Evolutionary conservation across 1,140 invertebrate species (phyloP).

Genomic region (Ectropis grisescens): DNA sequence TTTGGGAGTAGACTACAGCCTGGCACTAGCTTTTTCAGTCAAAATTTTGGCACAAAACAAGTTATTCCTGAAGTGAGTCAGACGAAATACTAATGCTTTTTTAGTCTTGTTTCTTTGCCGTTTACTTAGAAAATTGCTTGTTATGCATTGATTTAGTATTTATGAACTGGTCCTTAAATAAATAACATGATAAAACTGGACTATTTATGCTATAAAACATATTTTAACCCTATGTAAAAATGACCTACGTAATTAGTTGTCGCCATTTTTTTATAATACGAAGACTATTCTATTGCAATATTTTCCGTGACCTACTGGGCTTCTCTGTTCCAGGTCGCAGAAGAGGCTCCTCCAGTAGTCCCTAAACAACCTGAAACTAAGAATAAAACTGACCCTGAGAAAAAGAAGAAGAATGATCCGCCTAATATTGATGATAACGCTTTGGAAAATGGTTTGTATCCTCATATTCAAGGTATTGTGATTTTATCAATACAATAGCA

Average conservation of each 20-base stretch:
- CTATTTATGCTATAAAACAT: too few species aligned
- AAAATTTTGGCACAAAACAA: conserved; percentile 31
- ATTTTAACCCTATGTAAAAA: too few species aligned
- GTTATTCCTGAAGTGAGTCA: conserved; percentile 42
- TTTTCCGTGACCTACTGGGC: conserved; percentile 6
- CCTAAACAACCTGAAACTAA: conserved; percentile 19
- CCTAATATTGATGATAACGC: conserved; percentile 26
- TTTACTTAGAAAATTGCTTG: too few species aligned
- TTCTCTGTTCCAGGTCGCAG: conserved; percentile 28
- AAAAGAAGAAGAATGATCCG: conserved; percentile 35
- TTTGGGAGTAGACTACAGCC: conserved; percentile 54
- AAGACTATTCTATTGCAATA: conserved; percentile 1
- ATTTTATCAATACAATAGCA: too few species aligned
- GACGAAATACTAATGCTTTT: conserved; percentile 7
- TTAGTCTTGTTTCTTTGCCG: conserved; percentile 1
- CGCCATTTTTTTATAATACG: conserved; percentile 28
- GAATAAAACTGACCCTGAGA: conserved; percentile 11
- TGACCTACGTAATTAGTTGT: conserved; percentile 16
- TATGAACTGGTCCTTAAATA: too few species aligned
- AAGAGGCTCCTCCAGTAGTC: neutral
- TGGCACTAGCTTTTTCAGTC: conserved; percentile 41
- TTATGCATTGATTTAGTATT: too few species aligned
- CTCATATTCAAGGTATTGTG: too few species aligned
- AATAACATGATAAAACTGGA: too few species aligned
- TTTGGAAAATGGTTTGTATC: conserved; percentile 39